Conservation (phyloP, 2,113 vertebrate species). For the Penelope pileata region DNA sequence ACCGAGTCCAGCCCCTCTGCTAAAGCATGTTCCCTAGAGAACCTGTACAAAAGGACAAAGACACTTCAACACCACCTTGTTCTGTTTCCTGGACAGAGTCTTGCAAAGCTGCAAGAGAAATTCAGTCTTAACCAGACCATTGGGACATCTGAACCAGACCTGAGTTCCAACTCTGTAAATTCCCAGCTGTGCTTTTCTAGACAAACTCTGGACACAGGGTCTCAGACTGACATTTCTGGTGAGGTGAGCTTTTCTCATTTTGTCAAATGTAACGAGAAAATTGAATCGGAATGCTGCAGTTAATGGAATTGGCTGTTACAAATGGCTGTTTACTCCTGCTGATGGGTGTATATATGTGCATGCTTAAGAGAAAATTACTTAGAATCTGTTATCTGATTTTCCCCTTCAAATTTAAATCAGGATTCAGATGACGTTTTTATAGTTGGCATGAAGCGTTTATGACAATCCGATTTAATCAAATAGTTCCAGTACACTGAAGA, state of each 20-base stretch:
- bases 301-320: not conserved
- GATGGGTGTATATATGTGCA: not conserved
- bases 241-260: conserved; percentile 76
- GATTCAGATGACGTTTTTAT: not conserved
- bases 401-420: not conserved
- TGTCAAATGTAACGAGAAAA: not conserved
- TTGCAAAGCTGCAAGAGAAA: conserved; percentile 82
- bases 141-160: conserved; percentile 74
- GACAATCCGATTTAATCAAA: not conserved
- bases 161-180: conserved; percentile 65
- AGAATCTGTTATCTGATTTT: not conserved
- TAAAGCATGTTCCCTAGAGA: not conserved
- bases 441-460: not conserved
- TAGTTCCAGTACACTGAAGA: not conserved
- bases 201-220: conserved; percentile 84
- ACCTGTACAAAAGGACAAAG: not conserved
- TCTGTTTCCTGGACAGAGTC: conserved; percentile 76
- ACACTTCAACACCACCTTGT: not conserved
- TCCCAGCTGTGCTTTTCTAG: conserved; percentile 77
- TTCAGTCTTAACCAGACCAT: conserved; percentile 75
- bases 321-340: not conserved
- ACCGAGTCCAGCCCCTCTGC: not conserved
- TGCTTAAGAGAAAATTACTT: not conserved
- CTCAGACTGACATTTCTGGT: conserved; percentile 85
- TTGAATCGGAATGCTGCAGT: not conserved